Evolutionary conservation across 2,888 invertebrate species (phyloP), one percentile per base, ranked within the genome.

Genomic region (Sipha maydis): DNA sequence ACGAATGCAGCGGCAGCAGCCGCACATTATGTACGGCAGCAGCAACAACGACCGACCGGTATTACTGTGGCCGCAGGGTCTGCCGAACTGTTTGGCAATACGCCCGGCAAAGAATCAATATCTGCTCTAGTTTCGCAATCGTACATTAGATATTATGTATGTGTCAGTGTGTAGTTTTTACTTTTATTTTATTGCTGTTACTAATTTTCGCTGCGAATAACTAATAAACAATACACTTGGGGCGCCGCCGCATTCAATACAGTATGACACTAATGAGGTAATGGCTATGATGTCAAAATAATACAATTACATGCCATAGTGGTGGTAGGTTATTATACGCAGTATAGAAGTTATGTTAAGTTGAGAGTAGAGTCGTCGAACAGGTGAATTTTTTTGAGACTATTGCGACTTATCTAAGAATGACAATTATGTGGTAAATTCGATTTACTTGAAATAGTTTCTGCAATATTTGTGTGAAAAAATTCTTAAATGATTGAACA

Each of bases 51-150:
- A 75, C 21, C 25, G 56, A 85, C 84, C 84, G 76, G 84, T 76
- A 76, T 71, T 69, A 41, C 48, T 28, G 84, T 85, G 76, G 84
- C 84, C 76, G n/a, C 76, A 48, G 85, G 85, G 77, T 69, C n/a
- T 19, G 69, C n/a, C 67, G 38, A 67, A 77, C 31, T n/a, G 85
- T 85, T 85, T 85, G 76, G 84, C 76, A 85, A 85, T 34, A 41
- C 41, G 76, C 84, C 80, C 31, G 88, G 75, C 75, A 79, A 61
- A 73, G 86, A 86, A 86, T 86, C 79, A 41, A 73, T 80, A 80
- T 86, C 79, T 75, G 88, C 88, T 88, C 88, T 17, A 88, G 82
- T 88, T 88, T 88, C 88, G 80, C 80, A 82, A 88, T 75, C 61
- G 67, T 80, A 56, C n/a, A 38, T 61, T 34, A 25, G 56, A 79